Evolutionary conservation across 2,888 invertebrate species (phyloP).

Genomic region (Agonopterix subpropinquella): DNA sequence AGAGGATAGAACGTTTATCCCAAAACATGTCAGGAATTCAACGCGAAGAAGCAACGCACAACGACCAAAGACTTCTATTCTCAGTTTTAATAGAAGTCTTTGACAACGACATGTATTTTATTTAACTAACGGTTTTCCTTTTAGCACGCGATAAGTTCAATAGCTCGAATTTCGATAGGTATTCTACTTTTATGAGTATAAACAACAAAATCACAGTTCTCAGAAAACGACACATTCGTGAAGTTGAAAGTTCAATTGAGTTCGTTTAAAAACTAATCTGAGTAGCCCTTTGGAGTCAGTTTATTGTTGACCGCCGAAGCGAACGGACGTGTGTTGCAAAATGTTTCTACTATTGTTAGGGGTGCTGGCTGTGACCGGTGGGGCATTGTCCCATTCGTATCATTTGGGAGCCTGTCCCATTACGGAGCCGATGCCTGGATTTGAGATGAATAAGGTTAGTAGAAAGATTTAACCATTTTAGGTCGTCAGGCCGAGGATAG

Average conservation of each 20-base stretch:
- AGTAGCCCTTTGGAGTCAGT: slow-evolving; percentile 7
- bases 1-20: no score
- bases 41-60: no score
- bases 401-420: slow-evolving; percentile 84
- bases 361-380: slow-evolving; percentile 40
- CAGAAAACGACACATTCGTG: slow-evolving; percentile 10
- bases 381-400: slow-evolving; percentile 77
- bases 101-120: no score
- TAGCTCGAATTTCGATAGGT: no score
- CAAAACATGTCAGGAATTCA: no score
- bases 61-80: no score
- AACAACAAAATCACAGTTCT: slow-evolving; percentile 9
- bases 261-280: background rate
- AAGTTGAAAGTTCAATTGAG: slow-evolving; percentile 10
- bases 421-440: slow-evolving; percentile 83
- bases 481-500: no score
- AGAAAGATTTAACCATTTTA: no score
- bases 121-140: no score
- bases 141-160: no score
- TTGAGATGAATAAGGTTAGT: slow-evolving; percentile 83
- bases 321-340: slow-evolving; percentile 2
- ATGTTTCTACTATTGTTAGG: slow-evolving; percentile 16
- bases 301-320: background rate
- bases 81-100: no score
- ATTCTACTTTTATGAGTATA: background rate